Evolutionary conservation across 2,113 vertebrate species (phyloP).

Genomic region (Engystomops pustulosus): DNA sequence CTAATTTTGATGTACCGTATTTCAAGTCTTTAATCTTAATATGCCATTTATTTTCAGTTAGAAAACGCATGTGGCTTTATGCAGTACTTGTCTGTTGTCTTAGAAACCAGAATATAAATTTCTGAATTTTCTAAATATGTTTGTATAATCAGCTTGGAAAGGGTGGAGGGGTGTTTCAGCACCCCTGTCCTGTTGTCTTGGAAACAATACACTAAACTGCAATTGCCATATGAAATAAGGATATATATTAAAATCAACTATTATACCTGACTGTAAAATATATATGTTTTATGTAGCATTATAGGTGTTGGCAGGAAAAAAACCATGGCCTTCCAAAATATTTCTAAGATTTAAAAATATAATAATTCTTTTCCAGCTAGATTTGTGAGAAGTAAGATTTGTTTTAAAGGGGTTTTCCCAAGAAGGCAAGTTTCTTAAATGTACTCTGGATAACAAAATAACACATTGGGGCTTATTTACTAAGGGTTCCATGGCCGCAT

Average conservation of each 20-base stretch:
- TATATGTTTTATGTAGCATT: background rate
- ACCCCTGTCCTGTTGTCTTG: conserved; percentile 52
- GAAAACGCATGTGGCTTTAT: conserved; percentile 26
- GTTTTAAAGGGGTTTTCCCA: no score
- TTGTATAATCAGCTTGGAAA: conserved; percentile 49
- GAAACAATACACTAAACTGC: conserved; percentile 40
- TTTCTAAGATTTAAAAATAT: no score
- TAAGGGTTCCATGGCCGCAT: no score
- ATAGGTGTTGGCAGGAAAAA: no score
- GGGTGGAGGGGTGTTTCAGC: conserved; percentile 14
- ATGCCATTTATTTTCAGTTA: background rate
- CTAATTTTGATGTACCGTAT: background rate
- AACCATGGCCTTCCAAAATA: no score
- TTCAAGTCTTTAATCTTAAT: background rate
- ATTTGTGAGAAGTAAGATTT: no score
- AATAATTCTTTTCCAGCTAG: no score
- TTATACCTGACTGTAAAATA: background rate
- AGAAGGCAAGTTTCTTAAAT: no score
- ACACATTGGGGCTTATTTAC: no score
- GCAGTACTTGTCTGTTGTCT: conserved; percentile 34
- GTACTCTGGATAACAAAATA: no score
- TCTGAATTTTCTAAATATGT: conserved; percentile 52
- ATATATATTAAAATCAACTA: background rate
- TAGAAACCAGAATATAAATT: conserved; percentile 55
- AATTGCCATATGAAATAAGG: background rate